These are phyloP conservation scores for Eulithis prunata DNA, from an alignment of 2,888 invertebrate genomes.

Conservation along the genomic window DNA sequence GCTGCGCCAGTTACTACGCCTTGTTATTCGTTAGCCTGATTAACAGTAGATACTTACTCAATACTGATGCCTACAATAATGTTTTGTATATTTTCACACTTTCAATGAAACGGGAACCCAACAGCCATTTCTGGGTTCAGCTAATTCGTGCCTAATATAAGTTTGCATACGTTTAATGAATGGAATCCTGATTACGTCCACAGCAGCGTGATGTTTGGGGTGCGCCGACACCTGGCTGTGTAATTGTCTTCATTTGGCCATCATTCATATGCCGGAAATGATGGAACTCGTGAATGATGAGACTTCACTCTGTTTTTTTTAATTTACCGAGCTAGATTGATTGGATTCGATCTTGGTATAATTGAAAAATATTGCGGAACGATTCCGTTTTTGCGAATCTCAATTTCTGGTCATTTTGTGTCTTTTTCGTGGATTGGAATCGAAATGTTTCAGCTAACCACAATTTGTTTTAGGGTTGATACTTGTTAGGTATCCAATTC, in stretches of 20 bases:
- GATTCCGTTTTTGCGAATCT: constrained; percentile 4
- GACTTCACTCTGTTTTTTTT: constrained; percentile 35
- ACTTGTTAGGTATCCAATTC: neutral
- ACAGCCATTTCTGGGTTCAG: too few species aligned
- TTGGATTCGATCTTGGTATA: constrained; percentile 31
- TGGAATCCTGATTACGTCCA: constrained; percentile 27
- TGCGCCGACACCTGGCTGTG: constrained; percentile 37
- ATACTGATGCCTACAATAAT: too few species aligned
- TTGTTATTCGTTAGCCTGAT: too few species aligned
- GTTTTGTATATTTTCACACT: too few species aligned
- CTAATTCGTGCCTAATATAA: neutral
- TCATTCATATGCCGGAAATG: constrained; percentile 42
- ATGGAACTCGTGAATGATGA: constrained; percentile 37
- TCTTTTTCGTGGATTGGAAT: constrained; percentile 14
- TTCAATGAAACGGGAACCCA: too few species aligned
- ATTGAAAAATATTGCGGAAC: constrained; percentile 31
- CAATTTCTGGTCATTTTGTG: constrained; percentile 13
- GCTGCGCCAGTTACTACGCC: constrained; percentile 1
- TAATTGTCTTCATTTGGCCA: constrained; percentile 40
- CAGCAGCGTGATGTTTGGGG: constrained; percentile 31
- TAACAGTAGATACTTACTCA: too few species aligned
- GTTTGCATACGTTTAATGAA: constrained; percentile 3
- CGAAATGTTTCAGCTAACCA: constrained; percentile 5
- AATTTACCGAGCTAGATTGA: constrained; percentile 32
- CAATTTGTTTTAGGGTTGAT: constrained; percentile 6